Percentiles rank a stretch among this genome's conserved stretches.
Conservation (phyloP, 2,888 invertebrate species). For the Lydus trimaculatus region DNA sequence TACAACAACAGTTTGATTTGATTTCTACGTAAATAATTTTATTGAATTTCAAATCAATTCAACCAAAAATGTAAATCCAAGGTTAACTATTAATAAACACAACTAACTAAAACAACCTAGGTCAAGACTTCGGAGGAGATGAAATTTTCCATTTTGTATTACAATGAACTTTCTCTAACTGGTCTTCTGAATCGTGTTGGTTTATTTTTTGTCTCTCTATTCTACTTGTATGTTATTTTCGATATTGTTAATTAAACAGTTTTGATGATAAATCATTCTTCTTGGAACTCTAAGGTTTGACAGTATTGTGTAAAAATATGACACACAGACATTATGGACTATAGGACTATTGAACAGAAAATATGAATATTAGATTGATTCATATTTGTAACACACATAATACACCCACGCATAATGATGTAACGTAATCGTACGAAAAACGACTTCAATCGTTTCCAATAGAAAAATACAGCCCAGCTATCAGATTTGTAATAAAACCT, state of each 20-base stretch:
- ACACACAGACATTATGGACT: not conserved
- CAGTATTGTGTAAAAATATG: not conserved
- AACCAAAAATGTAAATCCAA: not conserved
- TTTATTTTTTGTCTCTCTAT: not conserved
- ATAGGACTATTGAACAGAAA: not conserved
- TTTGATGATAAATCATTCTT: not conserved
- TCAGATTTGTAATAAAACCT: not conserved
- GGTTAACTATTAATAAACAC: not conserved
- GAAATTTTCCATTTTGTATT: constrained; percentile 4
- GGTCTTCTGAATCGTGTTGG: not conserved
- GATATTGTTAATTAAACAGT: not conserved
- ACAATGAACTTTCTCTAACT: constrained; percentile 2
- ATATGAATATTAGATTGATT: not conserved
- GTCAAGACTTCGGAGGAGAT: not conserved
- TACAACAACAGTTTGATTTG: not conserved
- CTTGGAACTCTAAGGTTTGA: not conserved
- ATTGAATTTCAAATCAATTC: not conserved
- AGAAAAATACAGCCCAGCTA: no score
- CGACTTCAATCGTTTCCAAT: no score
- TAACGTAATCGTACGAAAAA: not conserved
- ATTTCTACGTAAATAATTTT: not conserved
- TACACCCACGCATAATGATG: not conserved
- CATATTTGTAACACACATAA: not conserved
- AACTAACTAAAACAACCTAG: not conserved
- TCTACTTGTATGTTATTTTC: not conserved